Percentiles rank a stretch among this genome's conserved stretches.
Conservation (phyloP, 2,797 vertebrate species). For the Carapus acus region DNA sequence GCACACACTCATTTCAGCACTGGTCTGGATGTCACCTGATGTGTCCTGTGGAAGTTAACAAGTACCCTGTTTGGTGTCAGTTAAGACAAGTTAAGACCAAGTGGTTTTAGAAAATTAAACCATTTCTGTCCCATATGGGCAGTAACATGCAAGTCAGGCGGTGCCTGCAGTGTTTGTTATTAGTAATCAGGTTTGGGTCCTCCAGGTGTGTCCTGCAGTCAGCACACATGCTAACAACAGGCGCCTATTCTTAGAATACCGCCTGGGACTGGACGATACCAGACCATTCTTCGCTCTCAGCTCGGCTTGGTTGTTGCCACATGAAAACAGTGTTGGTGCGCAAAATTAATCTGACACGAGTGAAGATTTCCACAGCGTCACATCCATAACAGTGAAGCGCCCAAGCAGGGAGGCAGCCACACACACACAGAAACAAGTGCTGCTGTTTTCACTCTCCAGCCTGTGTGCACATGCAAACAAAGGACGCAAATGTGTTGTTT, state of each 20-base stretch:
- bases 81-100: too few species aligned
- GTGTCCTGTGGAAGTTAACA: not conserved
- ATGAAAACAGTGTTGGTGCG: slow-evolving; percentile 4
- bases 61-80: not conserved
- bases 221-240: slow-evolving; percentile 1
- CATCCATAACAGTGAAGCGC: slow-evolving; percentile 9
- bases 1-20: too few species aligned
- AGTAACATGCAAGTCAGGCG: too few species aligned
- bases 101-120: too few species aligned
- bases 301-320: not conserved
- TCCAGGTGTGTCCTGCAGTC: not conserved
- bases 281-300: not conserved
- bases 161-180: too few species aligned
- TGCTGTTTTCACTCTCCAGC: not conserved
- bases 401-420: not conserved
- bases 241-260: not conserved
- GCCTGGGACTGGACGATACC: slow-evolving; percentile 1
- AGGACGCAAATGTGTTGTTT: slow-evolving; percentile 33
- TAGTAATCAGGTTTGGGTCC: too few species aligned
- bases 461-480: not conserved
- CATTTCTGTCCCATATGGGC: too few species aligned
- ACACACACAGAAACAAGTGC: not conserved
- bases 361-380: slow-evolving; percentile 8
- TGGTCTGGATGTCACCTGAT: too few species aligned
- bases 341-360: slow-evolving; percentile 9